These are phyloP conservation scores for Glyptemys insculpta DNA, from an alignment of 2,797 vertebrate genomes.

Conservation along the genomic window DNA sequence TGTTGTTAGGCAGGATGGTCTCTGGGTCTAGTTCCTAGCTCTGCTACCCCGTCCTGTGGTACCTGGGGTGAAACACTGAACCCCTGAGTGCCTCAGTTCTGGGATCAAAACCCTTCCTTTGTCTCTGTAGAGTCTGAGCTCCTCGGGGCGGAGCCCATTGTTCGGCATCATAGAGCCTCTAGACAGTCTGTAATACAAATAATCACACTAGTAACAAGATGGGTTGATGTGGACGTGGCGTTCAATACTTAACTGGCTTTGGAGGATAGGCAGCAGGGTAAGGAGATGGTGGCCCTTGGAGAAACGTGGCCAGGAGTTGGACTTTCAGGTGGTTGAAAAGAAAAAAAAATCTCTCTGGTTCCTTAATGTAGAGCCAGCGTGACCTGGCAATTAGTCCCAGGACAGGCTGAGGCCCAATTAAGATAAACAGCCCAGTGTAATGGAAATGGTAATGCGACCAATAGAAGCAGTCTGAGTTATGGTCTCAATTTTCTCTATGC, in stretches of 20 bases:
- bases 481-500: slow-evolving; percentile 80
- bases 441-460: slow-evolving; percentile 73
- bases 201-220: not conserved
- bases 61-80: not conserved
- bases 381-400: slow-evolving; percentile 77
- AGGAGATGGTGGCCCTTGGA: not conserved
- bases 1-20: not conserved
- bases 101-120: not conserved
- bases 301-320: not conserved
- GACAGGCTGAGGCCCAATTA: slow-evolving; percentile 68
- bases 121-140: not conserved
- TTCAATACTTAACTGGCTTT: not conserved
- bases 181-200: not conserved
- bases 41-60: not conserved
- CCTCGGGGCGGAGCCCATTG: not conserved
- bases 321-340: not conserved
- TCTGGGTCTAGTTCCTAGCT: not conserved
- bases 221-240: not conserved
- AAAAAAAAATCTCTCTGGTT: not conserved
- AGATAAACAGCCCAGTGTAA: slow-evolving; percentile 73
- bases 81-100: not conserved
- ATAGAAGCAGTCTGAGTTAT: slow-evolving; percentile 81
- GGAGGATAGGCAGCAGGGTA: not conserved
- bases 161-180: not conserved
- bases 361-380: slow-evolving; percentile 69